Base-by-base conservation (phyloP, 2,888 invertebrate genomes). In the Bombylius discolor region DNA sequence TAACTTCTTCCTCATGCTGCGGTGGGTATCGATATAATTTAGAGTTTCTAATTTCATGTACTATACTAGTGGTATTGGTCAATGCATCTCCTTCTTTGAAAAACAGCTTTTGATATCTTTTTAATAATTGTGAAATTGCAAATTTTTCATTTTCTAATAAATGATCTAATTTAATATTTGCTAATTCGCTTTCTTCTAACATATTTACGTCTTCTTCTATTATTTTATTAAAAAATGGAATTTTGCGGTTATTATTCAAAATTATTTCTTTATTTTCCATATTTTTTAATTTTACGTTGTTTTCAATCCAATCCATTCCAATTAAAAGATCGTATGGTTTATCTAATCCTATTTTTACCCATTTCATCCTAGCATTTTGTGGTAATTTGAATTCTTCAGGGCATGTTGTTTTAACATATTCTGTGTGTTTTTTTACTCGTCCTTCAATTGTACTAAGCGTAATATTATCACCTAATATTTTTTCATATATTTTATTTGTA, bases 311-410 rank as follows among this genome's bases (percentile, higher is more conserved):
- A 50, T 58, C 59, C 59, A 60, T 60, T 34, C 58, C 60, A 4
- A 58, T 51, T 44, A 57, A 36, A 42, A 59, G 53, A 56, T 59
- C 60, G 39, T 59, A 60, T 7, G 56, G 47, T 54, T 62, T 60
- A 44, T 62, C 47, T 52, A 60, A 45, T n/a, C n/a, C n/a, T n/a
- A n/a, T n/a, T n/a, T n/a, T n/a, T n/a, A n/a, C n/a, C n/a, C n/a
- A n/a, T n/a, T n/a, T n/a, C n/a, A n/a, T n/a, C n/a, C n/a, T n/a
- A n/a, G n/a, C n/a, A n/a, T n/a, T n/a, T n/a, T n/a, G n/a, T n/a
- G n/a, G n/a, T n/a, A n/a, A n/a, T n/a, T n/a, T n/a, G n/a, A n/a
- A n/a, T n/a, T n/a, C n/a, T n/a, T n/a, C n/a, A n/a, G n/a, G n/a
- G n/a, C n/a, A n/a, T n/a, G n/a, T n/a, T n/a, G n/a, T n/a, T n/a